Base-by-base conservation (phyloP, 2,888 invertebrate genomes). In the Mimas tiliae region DNA sequence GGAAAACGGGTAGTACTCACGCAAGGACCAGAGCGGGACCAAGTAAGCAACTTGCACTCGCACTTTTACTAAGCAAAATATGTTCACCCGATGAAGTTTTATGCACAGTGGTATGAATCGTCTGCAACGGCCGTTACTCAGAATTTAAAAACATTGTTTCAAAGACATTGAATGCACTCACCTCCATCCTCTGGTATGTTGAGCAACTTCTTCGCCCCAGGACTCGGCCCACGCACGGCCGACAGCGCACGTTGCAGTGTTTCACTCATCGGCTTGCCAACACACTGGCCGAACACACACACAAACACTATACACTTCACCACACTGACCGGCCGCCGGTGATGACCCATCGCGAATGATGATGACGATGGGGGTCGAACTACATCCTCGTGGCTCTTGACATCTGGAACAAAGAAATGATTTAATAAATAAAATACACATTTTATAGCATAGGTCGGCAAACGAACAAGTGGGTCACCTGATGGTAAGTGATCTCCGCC, bases 131-230 rank as follows among this genome's bases (percentile, higher is more conserved):
- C n/a, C n/a, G n/a, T n/a, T n/a, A n/a, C n/a, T n/a, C n/a, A n/a
- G n/a, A n/a, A n/a, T n/a, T n/a, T n/a, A n/a, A n/a, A n/a, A n/a
- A n/a, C n/a, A 48, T 48, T 6, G 47, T n/a, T 48, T 14, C 1
- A 1, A 6, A 48, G 2, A 48, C 47, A 14, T 7, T n/a, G 1
- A n/a, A 11, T 14, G 14, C 6, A 75, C 90, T 76, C 62, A 94
- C 94, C 94, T 94, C 93, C 94, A 90, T 94, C 94, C 72, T 94
- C 94, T 66, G 94, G 94, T 65, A 94, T 94, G 74, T 94, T 94
- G 33, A 94, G 87, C 82, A 94, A 78, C 79, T 94, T 94, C 88
- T 94, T 94, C 8, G 94, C 94, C 0, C 94, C 94, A 58, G 94
- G 94, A 70, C 94, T 94, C 52, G 94, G 94, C 0, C 94, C 94